Evolutionary conservation across 2,888 invertebrate species (phyloP), one percentile per base, ranked within the genome.

Genomic region (Euzophera pinguis): DNA sequence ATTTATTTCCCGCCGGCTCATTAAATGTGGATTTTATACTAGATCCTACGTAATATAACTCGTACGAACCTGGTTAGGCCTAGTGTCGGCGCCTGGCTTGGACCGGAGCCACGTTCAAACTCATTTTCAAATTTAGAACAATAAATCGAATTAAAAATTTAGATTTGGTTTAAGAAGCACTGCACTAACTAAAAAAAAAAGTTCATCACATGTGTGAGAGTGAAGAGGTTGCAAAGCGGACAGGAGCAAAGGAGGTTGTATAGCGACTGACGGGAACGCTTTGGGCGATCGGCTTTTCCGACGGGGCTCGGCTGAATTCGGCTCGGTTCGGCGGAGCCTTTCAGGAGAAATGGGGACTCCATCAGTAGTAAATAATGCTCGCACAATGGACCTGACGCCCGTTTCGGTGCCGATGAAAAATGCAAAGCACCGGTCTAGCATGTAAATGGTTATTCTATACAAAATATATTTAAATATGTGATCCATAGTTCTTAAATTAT

Each of bases 131-230:
- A 58, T 60, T 60, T 54, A 55, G 63, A 62, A 45, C 16, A 45
- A 16, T 16, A 29, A 62, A 59, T 63, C 50, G 56, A 55, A 59
- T 52, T 17, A 47, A 41, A 52, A 56, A 29, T 54, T 56, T 45
- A 53, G 59, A 65, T 61, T 62, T 58, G 59, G 61, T 62, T 67
- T 63, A n/a, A 32, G 34, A 34, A 65, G 67, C 74, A 84, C 76
- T 75, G 71, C 76, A 83, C 80, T 73, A 61, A 70, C 63, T 60
- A 52, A 63, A 68, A 77, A 22, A 78, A 81, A 84, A 86, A 84
- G 83, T 85, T 84, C 69, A 67, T 68, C 77, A 83, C 79, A 81
- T 79, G 76, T 78, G 74, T 57, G 64, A 63, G 58, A 59, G 60
- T 57, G 63, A 55, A 60, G 61, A 62, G 56, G 54, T 59, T 50